Evolutionary conservation across 2,888 invertebrate genomes (phyloP).

Genomic region (Latrodectus elegans): DNA sequence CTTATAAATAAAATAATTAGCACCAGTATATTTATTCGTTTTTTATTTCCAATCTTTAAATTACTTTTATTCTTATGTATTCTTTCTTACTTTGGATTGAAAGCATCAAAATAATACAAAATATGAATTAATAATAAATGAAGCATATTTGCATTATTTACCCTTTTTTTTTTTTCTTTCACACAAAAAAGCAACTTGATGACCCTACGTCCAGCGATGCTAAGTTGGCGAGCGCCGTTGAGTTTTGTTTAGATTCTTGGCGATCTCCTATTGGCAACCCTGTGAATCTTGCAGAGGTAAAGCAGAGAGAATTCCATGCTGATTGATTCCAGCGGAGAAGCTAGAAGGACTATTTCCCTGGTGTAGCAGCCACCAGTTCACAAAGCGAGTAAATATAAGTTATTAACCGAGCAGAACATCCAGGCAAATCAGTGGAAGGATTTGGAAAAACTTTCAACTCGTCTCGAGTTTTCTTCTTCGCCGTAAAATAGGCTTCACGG

Average conservation of each 20-base stretch:
- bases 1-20: too few species aligned
- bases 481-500: constrained; percentile 32
- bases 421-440: not conserved
- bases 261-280: constrained; percentile 55
- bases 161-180: not conserved
- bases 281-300: constrained; percentile 61
- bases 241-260: constrained; percentile 27
- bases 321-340: constrained; percentile 54
- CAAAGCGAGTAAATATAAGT: constrained; percentile 19
- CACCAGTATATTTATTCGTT: too few species aligned
- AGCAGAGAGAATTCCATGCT: constrained; percentile 59
- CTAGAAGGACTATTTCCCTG: constrained; percentile 39
- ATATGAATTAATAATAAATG: too few species aligned
- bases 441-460: not conserved
- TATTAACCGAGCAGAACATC: constrained; percentile 15
- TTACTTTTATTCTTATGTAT: too few species aligned
- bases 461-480: constrained; percentile 1
- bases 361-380: constrained; percentile 18
- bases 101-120: too few species aligned
- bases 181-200: not conserved
- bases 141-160: too few species aligned
- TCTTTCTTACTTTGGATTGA: too few species aligned
- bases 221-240: not conserved
- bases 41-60: too few species aligned
- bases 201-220: not conserved